Conservation (phyloP, 1,140 invertebrate genomes). For the Drosophila ficusphila region DNA sequence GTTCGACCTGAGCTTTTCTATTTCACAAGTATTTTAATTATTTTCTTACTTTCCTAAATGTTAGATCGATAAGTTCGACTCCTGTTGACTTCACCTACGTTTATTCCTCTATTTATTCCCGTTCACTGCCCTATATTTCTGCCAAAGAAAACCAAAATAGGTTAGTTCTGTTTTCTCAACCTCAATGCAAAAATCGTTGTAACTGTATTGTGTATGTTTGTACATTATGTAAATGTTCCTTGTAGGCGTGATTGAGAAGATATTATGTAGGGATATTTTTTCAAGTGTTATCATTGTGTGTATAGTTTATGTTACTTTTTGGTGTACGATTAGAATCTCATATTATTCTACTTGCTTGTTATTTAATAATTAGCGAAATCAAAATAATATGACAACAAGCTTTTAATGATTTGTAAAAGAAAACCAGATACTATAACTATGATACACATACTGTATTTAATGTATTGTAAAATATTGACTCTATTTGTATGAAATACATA, state of each 20-base stretch:
- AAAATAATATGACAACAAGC: slow-evolving; percentile 65
- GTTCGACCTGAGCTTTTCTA: not conserved
- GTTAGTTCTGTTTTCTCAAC: slow-evolving; percentile 4
- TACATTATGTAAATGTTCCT: slow-evolving; percentile 83
- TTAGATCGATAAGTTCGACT: not conserved
- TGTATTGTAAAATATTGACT: slow-evolving; percentile 82
- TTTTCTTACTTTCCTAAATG: not conserved
- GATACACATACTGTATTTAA: slow-evolving; percentile 73
- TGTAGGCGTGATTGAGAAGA: slow-evolving; percentile 51
- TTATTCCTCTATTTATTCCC: slow-evolving; percentile 3
- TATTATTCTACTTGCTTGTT: slow-evolving; percentile 73
- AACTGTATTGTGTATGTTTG: slow-evolving; percentile 69
- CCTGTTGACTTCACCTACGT: not conserved
- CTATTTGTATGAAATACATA: slow-evolving; percentile 82
- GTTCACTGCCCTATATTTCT: not conserved
- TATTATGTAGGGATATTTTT: slow-evolving; percentile 42
- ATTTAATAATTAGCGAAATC: slow-evolving; percentile 77
- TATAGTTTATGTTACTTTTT: slow-evolving; percentile 66
- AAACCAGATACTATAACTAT: slow-evolving; percentile 54
- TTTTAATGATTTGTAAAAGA: slow-evolving; percentile 73
- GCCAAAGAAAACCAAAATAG: not conserved
- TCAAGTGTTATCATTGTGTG: slow-evolving; percentile 54
- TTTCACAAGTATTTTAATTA: not conserved
- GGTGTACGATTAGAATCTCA: slow-evolving; percentile 59
- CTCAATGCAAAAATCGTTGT: slow-evolving; percentile 23